Evolutionary conservation across 2,113 vertebrate genomes (phyloP).

Genomic region (Lynx canadensis): DNA sequence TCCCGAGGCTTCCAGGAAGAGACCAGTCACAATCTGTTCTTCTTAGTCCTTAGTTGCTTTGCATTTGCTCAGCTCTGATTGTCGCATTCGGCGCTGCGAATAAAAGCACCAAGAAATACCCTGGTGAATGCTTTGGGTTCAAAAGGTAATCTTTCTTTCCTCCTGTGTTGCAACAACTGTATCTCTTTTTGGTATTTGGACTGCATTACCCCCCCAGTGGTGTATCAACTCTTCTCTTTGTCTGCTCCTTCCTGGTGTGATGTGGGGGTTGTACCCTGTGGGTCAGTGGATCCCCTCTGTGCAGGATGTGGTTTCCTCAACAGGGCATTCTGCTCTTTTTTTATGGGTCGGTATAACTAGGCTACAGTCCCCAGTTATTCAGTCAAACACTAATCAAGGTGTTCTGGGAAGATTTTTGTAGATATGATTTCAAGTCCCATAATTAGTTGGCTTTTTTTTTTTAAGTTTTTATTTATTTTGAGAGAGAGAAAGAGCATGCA

Average conservation of each 20-base stretch:
- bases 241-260: neutral
- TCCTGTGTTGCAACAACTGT: neutral
- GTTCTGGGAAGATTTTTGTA: neutral
- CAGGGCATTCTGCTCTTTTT: neutral
- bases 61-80: neutral
- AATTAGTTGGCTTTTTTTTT: neutral
- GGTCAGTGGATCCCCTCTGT: neutral
- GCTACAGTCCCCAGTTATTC: neutral
- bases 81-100: neutral
- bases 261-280: neutral
- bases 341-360: rapidly evolving
- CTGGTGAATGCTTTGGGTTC: neutral
- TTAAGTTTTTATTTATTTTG: no score
- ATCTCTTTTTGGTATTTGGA: neutral
- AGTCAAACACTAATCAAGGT: neutral
- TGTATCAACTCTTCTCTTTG: neutral
- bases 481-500: no score
- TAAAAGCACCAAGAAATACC: neutral
- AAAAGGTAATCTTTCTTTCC: neutral
- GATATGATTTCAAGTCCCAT: neutral
- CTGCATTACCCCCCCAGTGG: rapidly evolving
- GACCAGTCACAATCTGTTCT: neutral
- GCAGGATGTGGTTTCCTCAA: neutral
- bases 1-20: neutral
- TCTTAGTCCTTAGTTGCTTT: neutral